A percentile compares a stretch with the other conserved stretches of the same genome.
Evolutionary conservation across 64 coral and sea anemone genomes (phyloP).

Genomic region (Actinia equina): DNA sequence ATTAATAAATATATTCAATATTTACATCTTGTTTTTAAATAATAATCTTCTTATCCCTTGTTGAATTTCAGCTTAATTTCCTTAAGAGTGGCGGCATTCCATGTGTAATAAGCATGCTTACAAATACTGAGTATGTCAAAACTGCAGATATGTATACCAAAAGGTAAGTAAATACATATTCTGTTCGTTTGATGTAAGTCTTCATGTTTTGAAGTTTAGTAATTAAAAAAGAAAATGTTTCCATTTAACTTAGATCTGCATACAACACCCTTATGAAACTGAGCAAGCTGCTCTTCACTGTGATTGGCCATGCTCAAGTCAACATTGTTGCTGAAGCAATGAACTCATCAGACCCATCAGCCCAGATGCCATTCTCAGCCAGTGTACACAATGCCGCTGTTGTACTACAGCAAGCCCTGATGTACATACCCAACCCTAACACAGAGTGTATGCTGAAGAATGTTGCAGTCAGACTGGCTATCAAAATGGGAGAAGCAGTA

Average conservation of each 20-base stretch:
- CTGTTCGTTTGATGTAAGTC: neutral
- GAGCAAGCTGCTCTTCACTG: constrained; percentile 81
- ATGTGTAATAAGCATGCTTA: constrained; percentile 89
- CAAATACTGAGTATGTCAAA: constrained; percentile 81
- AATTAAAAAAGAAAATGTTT: neutral
- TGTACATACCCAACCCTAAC: constrained; percentile 87
- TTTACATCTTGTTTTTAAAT: no score
- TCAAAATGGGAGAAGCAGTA: constrained; percentile 72
- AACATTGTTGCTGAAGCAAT: constrained; percentile 96
- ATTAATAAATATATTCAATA: no score
- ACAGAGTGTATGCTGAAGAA: constrained; percentile 88
- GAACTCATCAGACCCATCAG: constrained; percentile 42
- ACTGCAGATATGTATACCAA: constrained; percentile 76
- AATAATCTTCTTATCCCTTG: no score
- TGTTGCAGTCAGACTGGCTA: constrained; percentile 76
- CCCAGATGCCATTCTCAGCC: constrained; percentile 54
- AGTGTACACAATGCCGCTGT: constrained; percentile 94
- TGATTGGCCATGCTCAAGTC: constrained; percentile 90
- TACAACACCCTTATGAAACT: constrained; percentile 83
- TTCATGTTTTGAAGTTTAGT: neutral
- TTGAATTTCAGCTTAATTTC: constrained; percentile 69
- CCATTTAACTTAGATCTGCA: constrained; percentile 43
- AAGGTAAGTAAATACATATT: constrained; percentile 31
- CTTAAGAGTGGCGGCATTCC: constrained; percentile 92
- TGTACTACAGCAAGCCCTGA: constrained; percentile 83